Evolutionary conservation across 2,797 vertebrate genomes (phyloP), one percentile per base, ranked within the genome.

Genomic region (Dipus sagitta): DNA sequence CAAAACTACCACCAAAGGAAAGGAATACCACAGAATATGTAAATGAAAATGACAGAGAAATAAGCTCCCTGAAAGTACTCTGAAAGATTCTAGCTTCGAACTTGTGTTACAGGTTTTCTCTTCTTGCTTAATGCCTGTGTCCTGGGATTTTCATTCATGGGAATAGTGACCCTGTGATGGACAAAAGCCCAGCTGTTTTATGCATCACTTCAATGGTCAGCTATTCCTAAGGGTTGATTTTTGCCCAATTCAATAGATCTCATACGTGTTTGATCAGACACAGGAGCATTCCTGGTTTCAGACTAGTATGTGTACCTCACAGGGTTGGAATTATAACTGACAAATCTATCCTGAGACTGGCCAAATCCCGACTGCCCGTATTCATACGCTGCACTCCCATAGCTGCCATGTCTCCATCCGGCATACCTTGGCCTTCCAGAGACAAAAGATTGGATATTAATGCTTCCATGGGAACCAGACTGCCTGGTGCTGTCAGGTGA

Each of bases 331-430:
- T 11, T 13, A 0, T 24, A 47, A 26, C 0, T 14, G 2, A 30
- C 0, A 24, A 0, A 23, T 18, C 30, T 28, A 28, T 3, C 0
- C 0, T 12, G 2, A n/a, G 12, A 83, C 0, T 62, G 17, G 0
- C 23, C 67, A 80, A 64, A 92, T 0, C 72, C 24, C 9, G 86
- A 42, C 0, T 76, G n/a, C 0, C 86, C 82, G 60, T 75, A 95
- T 9, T 92, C 72, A 87, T 95, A 95, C 18, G 52, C 72, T 18
- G 47, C 34, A 86, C 21, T 92, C 0, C 95, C 92, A 58, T 92
- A 95, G 47, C 95, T 95, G 1, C 92, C 95, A 54, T 95, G 92
- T 78, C 21, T 82, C 86, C 77, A 94, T 11, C 60, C 67, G 8
- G 9, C 23, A 74, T 10, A 23, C 12, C 8, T 30, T 24, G 3